phyloP scores from a whole-genome alignment of 2,113 vertebrate species.

The Heteronetta atricapilla region DNA sequence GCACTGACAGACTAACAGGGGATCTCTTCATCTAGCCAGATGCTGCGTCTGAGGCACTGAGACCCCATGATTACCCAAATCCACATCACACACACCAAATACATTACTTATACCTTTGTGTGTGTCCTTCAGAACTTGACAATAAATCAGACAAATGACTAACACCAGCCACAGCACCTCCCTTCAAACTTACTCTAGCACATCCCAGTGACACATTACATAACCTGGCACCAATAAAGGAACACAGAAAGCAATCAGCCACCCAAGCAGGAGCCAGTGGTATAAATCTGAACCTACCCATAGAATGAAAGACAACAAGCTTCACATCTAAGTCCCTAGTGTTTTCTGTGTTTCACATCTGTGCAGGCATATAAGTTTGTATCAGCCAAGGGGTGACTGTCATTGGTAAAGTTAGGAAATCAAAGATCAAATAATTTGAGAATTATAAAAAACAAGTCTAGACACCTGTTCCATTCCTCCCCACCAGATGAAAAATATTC shows the following conservation, averaged over 20 bases:
- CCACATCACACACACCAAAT: neutral
- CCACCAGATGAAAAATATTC: neutral
- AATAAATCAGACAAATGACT: neutral
- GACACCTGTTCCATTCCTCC: neutral
- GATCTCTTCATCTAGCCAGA: neutral
- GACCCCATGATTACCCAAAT: neutral
- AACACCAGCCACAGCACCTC: neutral
- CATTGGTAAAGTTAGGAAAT: neutral
- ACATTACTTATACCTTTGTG: neutral
- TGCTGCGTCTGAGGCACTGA: neutral
- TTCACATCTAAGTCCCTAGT: neutral
- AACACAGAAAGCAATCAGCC: conserved; percentile 30
- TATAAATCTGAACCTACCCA: neutral
- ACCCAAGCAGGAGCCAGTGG: neutral
- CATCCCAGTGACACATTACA: neutral
- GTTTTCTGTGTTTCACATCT: neutral
- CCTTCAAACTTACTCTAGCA: neutral
- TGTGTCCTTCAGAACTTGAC: neutral
- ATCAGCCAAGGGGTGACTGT: neutral
- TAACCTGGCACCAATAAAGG: conserved; percentile 20
- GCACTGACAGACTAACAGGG: neutral
- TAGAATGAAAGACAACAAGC: neutral
- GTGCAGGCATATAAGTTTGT: neutral
- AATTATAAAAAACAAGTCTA: neutral
- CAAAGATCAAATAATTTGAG: neutral